Base-by-base conservation (phyloP, 2,113 vertebrate genomes). In the Oreochromis spilurus region DNA sequence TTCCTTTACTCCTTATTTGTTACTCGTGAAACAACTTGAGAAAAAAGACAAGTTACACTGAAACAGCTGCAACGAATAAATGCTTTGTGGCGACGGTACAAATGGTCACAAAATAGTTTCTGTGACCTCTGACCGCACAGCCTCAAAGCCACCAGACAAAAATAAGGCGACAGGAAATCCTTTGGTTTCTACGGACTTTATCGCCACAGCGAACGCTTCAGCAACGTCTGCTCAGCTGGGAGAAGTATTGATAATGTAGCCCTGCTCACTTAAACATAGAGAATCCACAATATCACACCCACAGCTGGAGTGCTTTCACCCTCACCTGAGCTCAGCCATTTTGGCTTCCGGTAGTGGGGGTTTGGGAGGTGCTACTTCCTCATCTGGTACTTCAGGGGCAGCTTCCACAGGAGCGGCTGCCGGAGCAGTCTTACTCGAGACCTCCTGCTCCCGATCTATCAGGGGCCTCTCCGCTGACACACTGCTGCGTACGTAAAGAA, bases 291-390 rank as follows among this genome's bases (percentile, higher is more conserved):
- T 11, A 52, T 26, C 34, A 6, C 11, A 48, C 12, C 12, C 9
- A 14, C 9, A 29, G 16, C 19, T 72, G 7, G 7, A 7, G 77
- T 36, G 2, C 17, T 12, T 38, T 40, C 2, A 6, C 60, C 12
- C 92, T 95, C 88, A 97, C 98, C 98, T 98, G 93, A 98, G 98
- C 87, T 99, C 99, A 17, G 98, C 97, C 91, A 99, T 97, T 83
- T 98, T 97, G 53, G 98, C 97, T 89, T 98, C 98, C 24, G 99
- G 99, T 81, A 99, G 96, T 2, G 99, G 99, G 17, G 99, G 99
- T 53, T 99, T 99, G 48, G 99, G 99, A 52, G 99, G 99, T 1
- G 99, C 99, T 1, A 97, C 93, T 70, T 99, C 98, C 81, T 97
- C 96, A 12, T 98, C 97, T 2, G 93, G 89, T 54, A 93, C 88